Evolutionary conservation across 2,797 vertebrate species (phyloP).

Genomic region (Onychomys torridus): DNA sequence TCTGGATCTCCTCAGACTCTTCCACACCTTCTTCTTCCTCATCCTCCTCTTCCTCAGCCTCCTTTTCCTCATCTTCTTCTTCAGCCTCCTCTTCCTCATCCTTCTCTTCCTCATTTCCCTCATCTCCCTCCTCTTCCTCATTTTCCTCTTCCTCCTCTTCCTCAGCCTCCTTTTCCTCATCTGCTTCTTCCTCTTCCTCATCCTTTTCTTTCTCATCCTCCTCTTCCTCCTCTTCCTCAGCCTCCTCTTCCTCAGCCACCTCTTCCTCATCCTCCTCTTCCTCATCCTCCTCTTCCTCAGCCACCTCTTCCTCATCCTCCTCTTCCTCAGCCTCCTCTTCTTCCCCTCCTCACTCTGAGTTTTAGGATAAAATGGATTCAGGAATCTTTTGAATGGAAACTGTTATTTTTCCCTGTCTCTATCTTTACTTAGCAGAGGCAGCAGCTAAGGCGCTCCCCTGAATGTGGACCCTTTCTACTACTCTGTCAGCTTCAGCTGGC

Average conservation of each 20-base stretch:
- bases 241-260: too few species aligned
- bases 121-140: too few species aligned
- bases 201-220: background rate
- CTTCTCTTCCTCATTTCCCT: too few species aligned
- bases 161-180: too few species aligned
- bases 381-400: background rate
- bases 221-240: too few species aligned
- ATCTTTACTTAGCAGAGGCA: background rate
- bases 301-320: background rate
- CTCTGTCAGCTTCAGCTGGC: background rate
- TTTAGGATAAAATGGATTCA: background rate
- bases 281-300: background rate
- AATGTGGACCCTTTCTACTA: background rate
- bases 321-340: too few species aligned
- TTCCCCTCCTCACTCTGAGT: too few species aligned
- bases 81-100: background rate
- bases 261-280: background rate
- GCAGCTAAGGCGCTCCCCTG: background rate
- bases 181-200: accelerated
- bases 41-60: too few species aligned
- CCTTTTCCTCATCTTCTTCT: too few species aligned
- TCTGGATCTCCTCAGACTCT: background rate
- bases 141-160: too few species aligned
- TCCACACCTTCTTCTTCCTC: background rate
- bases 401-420: background rate